Evolutionary conservation across 2,888 invertebrate species (phyloP), one percentile per base, ranked within the genome.

Genomic region (Nipponacmea schrenckii): DNA sequence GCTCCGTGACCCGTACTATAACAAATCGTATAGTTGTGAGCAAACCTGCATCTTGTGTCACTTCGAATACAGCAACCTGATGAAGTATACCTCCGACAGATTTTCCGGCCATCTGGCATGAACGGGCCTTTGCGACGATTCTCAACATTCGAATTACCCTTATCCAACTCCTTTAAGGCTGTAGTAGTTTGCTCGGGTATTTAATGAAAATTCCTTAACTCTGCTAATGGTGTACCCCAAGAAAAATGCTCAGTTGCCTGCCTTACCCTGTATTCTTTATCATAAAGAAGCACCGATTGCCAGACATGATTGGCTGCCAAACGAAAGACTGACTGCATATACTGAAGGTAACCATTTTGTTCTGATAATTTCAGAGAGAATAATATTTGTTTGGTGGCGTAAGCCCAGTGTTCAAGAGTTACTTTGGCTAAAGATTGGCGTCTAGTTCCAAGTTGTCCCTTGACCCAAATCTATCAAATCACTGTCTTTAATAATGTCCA

Each of bases 391-490:
- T 15, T 10, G 24, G n/a, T 63, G n/a, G 63, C 63, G 8, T 20
- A 24, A 24, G 63, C 39, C 63, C 63, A 63, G 5, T 63, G 63
- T 24, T 63, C 63, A 14, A 63, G 27, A 63, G 63, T 31, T 31
- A 63, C 27, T 63, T 63, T 15, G 12, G n/a, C 7, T 31, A 39
- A 63, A 5, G 39, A 15, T 63, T 63, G 27, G 27, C 63, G 8
- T 15, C 14, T 12, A 31, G 26, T 27, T 10, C 14, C 62, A 12
- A 62, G 62, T 24, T 62, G 62, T 27, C 24, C 62, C 62, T 39
- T 39, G 27, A 63, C 63, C 63, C 27, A 63, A 31, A 63, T 63
- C 63, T 17, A 63, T 63, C 63, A 63, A 27, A 63, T 39, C 17
- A 27, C 20, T 20, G 27, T 63, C 63, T 8, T 63, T 20, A 31